Evolutionary conservation across 2,888 invertebrate genomes (phyloP), one percentile per base, ranked within the genome.

Genomic region (Kuschelorhynchus macadamiae): DNA sequence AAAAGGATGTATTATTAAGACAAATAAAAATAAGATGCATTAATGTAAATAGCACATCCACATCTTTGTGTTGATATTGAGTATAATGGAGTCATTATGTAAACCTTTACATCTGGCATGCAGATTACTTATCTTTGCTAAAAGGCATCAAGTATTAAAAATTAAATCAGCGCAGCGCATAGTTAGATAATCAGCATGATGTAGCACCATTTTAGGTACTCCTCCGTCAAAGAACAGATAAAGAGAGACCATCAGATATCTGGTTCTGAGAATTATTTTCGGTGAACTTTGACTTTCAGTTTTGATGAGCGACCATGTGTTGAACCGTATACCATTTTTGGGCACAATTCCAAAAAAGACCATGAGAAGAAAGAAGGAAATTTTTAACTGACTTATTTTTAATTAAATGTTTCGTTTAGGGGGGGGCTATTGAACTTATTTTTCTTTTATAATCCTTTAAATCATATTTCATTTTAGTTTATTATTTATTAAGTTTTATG

Each of bases 291-390:
- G 60, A 60, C 60, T 50, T 50, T 60, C 9, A 9, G 16, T 41
- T 60, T 50, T 36, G 49, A 49, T 36, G 25, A 39, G 60, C 36
- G 49, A 39, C 60, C 60, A 60, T 60, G 49, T 50, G 60, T 50
- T 60, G 18, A 46, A 30, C 17, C 59, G 33, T 20, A 49, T 50
- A 50, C 60, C 60, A 42, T 60, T 60, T 59, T 60, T 60, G 60
- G 60, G 41, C 30, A 60, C 60, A 50, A 39, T 42, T 47, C 60
- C 60, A 60, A 60, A 49, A 44, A 57, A 57, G 39, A 50, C 41
- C 60, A 50, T 60, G 49, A 60, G 21, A 47, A 60, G 47, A 49
- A 20, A 49, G 18, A 21, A 7, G 50, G 42, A 17, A 9, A 47
- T 59, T 47, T 59, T 50, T 50, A 41, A 60, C 21, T 50, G 60